Base-by-base conservation (phyloP, 2,888 invertebrate species). In the Agrilus biguttatus region DNA sequence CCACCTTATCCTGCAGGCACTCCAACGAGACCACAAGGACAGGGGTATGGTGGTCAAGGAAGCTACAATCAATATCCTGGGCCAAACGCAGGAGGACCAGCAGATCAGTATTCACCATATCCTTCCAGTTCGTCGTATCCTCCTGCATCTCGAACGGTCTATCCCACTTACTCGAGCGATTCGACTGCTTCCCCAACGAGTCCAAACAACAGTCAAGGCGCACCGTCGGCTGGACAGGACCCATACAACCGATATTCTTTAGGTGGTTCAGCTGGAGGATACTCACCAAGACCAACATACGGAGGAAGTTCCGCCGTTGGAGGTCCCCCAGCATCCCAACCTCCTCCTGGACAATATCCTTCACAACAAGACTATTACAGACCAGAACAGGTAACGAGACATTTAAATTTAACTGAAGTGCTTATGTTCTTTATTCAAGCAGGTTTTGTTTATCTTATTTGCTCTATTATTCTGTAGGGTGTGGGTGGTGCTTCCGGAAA, bases 111-210 rank as follows among this genome's bases (percentile, higher is more conserved):
- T 66, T 73, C 76, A 47, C 70, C 74, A 53, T 71, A 68, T 50
- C 64, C 73, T 43, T 61, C 65, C 46, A 66, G 63, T 50, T 63
- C 68, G 49, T 61, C 61, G 51, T 72, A 72, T 65, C 75, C 76
- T 47, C 79, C 63, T 46, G 74, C 78, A 49, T 80, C 81, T 66
- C 78, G 84, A 71, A 83, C 82, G 58, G 82, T 83, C 57, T 83
- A 84, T 58, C 69, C 72, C 61, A 83, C 84, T 57, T 81, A 84
- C 54, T 82, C 83, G 57, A 81, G 82, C 49, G 63, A 65, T 45
- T 55, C 64, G 37, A 49, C 54, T 42, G 53, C 53, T 34, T 51
- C 55, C 36, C 53, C 55, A 8, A 49, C 49, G 40, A 48, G 51
- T 43, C 49, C 49, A 14, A 53, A 50, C 45, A 49, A 48, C 40